Base-by-base conservation (phyloP, 2,113 vertebrate genomes). In the Malurus alboscapulatus region DNA sequence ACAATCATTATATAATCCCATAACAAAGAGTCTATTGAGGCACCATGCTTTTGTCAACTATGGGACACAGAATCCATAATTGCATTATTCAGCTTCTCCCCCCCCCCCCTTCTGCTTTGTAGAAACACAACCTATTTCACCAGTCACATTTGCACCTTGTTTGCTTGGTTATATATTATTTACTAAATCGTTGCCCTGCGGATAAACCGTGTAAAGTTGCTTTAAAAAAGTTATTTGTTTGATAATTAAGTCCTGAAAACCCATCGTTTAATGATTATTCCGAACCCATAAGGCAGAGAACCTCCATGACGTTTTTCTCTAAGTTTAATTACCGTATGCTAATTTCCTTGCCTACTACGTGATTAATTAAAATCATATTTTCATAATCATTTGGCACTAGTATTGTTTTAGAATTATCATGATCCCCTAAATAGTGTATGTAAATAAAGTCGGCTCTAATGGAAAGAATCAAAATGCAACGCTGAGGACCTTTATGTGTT, bases 1-100 rank as follows among this genome's bases (percentile, higher is more conserved):
- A 98, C 98, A 98, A 98, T 99, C 99, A 99, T 99, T 99, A 99
- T 99, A 99, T 99, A 99, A 99, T 99, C 99, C 98, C 97, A 97
- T 98, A 99, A 99, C 99, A 99, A 99, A 99, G 99, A 98, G 97
- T 98, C 98, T 97, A 99, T 99, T 99, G 98, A 99, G 98, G 98
- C 98, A 98, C 98, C 97, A 98, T 96, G 98, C 98, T 99, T 99
- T 99, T 99, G 99, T 99, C 98, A 98, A 98, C 97, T 98, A 98
- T 96, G 98, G 98, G 98, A 98, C 98, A 98, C 98, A 98, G 98
- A 98, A 99, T 98, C 98, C 98, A 98, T 99, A 99, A 99, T 99
- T 98, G 98, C 98, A 98, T 99, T 99, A 98, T 99, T 98, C 98
- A 98, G 98, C 97, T 94, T 98, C 96, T 97, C 61, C 84, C 86